These are phyloP conservation scores for Amphipoea lucens DNA, from an alignment of 2,888 invertebrate genomes.

Conservation along the genomic window DNA sequence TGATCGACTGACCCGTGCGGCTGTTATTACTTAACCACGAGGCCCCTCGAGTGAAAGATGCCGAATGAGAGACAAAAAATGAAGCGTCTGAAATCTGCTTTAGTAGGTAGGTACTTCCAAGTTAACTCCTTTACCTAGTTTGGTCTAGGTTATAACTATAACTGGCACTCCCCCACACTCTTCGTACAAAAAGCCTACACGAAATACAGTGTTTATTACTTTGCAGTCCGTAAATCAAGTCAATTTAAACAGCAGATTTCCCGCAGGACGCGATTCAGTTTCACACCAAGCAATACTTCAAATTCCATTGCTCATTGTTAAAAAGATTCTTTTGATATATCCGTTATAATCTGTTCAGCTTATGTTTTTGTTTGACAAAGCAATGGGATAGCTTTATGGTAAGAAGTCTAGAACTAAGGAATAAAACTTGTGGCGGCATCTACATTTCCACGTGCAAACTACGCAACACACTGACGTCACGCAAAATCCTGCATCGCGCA, in stretches of 20 bases:
- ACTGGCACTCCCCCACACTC: not conserved
- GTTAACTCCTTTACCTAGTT: not conserved
- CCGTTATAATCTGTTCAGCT: slow-evolving; percentile 9
- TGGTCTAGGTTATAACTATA: not conserved
- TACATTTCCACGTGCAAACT: too few relatives aligned
- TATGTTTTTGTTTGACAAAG: not conserved
- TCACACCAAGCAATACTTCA: slow-evolving; percentile 41
- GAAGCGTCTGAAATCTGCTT: too few relatives aligned
- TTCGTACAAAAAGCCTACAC: slow-evolving; percentile 7
- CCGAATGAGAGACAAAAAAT: not conserved
- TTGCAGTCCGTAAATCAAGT: slow-evolving; percentile 34
- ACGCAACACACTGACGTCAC: too few relatives aligned
- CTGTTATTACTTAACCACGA: too few relatives aligned
- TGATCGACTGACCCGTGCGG: too few relatives aligned
- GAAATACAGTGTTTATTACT: slow-evolving; percentile 46
- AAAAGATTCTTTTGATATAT: slow-evolving; percentile 16
- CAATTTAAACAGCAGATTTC: slow-evolving; percentile 63
- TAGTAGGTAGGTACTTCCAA: not conserved
- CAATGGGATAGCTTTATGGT: not conserved
- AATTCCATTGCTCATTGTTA: slow-evolving; percentile 39
- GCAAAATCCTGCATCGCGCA: too few relatives aligned
- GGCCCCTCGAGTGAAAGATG: not conserved
- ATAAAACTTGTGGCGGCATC: not conserved
- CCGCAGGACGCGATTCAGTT: slow-evolving; percentile 43
- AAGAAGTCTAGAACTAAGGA: not conserved